Percentiles rank a stretch among this genome's conserved stretches.
phyloP scores from a whole-genome alignment of 2,113 vertebrate genomes.

The Orientallactaga bullata region DNA sequence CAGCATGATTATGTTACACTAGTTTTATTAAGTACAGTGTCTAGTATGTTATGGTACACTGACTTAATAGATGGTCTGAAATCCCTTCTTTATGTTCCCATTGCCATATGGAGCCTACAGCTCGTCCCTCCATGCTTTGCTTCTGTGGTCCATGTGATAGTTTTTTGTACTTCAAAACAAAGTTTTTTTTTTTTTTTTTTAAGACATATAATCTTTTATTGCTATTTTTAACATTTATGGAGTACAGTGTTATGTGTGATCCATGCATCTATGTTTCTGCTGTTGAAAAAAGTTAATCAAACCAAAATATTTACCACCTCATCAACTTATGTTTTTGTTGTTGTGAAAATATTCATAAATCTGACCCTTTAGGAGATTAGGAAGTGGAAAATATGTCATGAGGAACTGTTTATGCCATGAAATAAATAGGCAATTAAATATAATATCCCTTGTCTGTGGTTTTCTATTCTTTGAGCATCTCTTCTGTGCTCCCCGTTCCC shows the following conservation, averaged over 20 bases:
- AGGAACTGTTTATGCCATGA: neutral
- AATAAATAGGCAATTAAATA: no score
- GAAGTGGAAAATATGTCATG: neutral
- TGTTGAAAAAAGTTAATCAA: neutral
- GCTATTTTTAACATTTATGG: neutral
- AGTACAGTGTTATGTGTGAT: no score
- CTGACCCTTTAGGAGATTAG: neutral
- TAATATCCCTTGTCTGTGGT: neutral
- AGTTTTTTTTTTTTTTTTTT: neutral
- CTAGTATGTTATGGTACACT: neutral
- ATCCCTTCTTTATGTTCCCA: no score
- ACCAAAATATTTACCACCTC: neutral
- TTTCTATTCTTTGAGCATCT: neutral
- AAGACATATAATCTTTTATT: neutral
- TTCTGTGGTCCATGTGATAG: fast-evolving
- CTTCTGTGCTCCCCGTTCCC: fast-evolving
- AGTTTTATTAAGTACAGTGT: neutral
- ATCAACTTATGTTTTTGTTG: neutral
- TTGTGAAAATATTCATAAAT: neutral
- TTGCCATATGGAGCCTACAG: fast-evolving
- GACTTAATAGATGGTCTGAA: neutral
- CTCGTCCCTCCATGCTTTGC: neutral
- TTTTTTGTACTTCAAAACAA: neutral
- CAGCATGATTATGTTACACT: neutral
- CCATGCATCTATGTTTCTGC: neutral